phyloP scores from a whole-genome alignment of 2,113 vertebrate species.

The Seriola rivoliana region DNA sequence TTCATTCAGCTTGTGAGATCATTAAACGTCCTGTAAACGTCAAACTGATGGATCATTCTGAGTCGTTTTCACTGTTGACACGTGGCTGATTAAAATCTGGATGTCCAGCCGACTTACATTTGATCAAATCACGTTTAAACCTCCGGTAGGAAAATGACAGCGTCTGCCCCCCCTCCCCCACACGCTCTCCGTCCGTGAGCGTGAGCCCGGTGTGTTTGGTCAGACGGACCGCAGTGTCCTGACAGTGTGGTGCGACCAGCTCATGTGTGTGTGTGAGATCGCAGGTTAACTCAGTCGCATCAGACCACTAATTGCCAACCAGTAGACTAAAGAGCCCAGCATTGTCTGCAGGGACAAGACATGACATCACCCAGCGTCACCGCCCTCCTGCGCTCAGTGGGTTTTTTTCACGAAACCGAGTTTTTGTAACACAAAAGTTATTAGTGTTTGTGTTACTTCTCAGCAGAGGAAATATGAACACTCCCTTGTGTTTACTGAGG shows the following conservation, averaged over 20 bases:
- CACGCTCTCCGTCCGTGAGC: slow-evolving; percentile 8
- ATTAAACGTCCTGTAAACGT: neutral
- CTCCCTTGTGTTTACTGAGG: neutral
- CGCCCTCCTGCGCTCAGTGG: too few relatives aligned
- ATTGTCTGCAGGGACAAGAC: slow-evolving; percentile 70
- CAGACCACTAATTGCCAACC: slow-evolving; percentile 80
- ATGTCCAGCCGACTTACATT: neutral
- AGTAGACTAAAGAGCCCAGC: slow-evolving; percentile 62
- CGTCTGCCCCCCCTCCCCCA: neutral
- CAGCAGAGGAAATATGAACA: too few relatives aligned
- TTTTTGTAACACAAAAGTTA: too few relatives aligned
- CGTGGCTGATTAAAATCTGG: neutral
- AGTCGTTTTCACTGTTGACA: neutral
- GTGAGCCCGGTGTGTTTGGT: slow-evolving; percentile 68
- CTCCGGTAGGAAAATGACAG: neutral
- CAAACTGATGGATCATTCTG: neutral
- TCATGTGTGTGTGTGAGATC: slow-evolving; percentile 80
- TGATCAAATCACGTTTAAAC: neutral
- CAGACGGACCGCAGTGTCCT: slow-evolving; percentile 71
- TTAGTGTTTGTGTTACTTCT: too few relatives aligned
- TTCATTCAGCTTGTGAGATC: too few relatives aligned
- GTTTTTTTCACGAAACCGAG: too few relatives aligned
- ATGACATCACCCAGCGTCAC: slow-evolving; percentile 72
- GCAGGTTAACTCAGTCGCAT: slow-evolving; percentile 77
- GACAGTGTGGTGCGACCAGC: slow-evolving; percentile 80